Conservation (phyloP, 2,888 invertebrate species). For the Lycophotia porphyrea region DNA sequence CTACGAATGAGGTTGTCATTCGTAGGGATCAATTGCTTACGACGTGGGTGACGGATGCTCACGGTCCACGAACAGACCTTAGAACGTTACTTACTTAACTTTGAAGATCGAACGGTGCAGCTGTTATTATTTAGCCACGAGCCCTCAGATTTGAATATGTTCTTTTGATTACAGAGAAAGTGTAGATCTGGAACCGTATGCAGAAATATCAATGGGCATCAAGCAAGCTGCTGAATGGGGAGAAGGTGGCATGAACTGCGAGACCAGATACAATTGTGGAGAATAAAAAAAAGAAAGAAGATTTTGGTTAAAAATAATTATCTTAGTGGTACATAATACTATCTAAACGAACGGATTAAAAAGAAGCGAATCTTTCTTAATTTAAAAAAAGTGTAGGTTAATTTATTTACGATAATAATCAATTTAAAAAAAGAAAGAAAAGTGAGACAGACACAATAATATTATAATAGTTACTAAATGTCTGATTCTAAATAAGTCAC, state of each 20-base stretch:
- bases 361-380: background rate
- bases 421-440: background rate
- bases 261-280: constrained; percentile 88
- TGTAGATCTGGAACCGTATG: constrained; percentile 89
- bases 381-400: background rate
- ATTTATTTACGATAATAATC: background rate
- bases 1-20: background rate
- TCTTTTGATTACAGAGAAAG: constrained; percentile 82
- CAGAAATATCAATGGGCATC: constrained; percentile 91
- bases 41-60: too few relatives aligned
- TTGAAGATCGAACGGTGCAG: too few relatives aligned
- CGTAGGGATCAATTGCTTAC: background rate
- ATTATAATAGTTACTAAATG: constrained; percentile 1
- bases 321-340: background rate
- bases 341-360: background rate
- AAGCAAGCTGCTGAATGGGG: constrained; percentile 93
- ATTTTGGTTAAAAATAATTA: background rate
- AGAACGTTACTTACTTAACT: background rate
- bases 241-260: constrained; percentile 90
- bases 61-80: background rate
- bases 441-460: background rate
- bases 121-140: background rate
- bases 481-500: constrained; percentile 23
- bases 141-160: background rate
- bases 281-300: constrained; percentile 64